These are phyloP conservation scores for Drosophila borealis DNA, from an alignment of 2,888 invertebrate species.

Conservation along the genomic window DNA sequence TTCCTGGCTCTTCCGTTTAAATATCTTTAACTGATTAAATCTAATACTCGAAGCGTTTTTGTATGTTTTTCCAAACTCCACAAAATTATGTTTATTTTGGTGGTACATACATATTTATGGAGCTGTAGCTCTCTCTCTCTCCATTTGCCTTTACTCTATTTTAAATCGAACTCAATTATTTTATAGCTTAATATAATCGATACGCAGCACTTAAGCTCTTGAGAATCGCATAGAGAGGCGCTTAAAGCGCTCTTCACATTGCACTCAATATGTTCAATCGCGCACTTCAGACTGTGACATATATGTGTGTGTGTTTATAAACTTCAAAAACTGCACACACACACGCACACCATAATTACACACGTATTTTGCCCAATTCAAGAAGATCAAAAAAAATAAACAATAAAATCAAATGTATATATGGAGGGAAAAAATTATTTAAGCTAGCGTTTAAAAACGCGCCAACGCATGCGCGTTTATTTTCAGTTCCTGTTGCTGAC, in stretches of 20 bases:
- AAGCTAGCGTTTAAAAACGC: slow-evolving; percentile 48
- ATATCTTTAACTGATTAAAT: no score
- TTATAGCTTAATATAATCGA: no score
- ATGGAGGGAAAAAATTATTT: not conserved
- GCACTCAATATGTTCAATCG: slow-evolving; percentile 1
- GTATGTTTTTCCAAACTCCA: no score
- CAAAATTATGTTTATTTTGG: no score
- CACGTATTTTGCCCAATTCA: slow-evolving; percentile 1
- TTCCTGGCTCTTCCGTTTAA: no score
- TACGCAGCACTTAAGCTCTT: not conserved
- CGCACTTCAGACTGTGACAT: slow-evolving; percentile 7
- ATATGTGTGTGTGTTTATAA: not conserved
- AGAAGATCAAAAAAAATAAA: not conserved
- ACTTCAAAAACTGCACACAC: not conserved
- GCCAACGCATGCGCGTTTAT: slow-evolving; percentile 68
- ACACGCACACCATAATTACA: not conserved
- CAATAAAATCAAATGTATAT: not conserved
- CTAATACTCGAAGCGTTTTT: no score
- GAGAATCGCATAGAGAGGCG: slow-evolving; percentile 8
- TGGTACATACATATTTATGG: no score
- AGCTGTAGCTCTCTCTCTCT: not conserved
- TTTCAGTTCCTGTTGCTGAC: slow-evolving; percentile 77
- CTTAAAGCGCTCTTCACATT: not conserved
- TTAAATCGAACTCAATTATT: not conserved
- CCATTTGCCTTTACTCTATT: not conserved